Base-by-base conservation (phyloP, 2,113 vertebrate genomes). In the Odocoileus hemionus region DNA sequence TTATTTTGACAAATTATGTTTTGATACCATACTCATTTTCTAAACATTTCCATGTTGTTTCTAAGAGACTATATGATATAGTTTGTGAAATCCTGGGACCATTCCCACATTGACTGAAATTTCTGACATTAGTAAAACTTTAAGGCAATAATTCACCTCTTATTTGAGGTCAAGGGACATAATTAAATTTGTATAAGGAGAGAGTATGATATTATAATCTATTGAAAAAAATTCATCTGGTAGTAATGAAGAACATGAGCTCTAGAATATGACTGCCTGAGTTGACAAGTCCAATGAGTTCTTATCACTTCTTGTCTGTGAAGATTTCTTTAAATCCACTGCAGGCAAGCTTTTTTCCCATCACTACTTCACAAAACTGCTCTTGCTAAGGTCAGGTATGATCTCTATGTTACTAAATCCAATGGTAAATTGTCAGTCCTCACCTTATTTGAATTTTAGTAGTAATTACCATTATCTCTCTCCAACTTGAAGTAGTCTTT, bases 101-200 rank as follows among this genome's bases (percentile, higher is more conserved):
- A 95, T 33, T 43, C 50, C 8, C 36, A 78, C 67, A 85, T 9
- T 91, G 39, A 12, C 87, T 89, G 13, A 97, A 86, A 94, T 92
- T 95, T 94, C 70, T 14, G 89, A 33, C 21, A 90, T 47, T 67
- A 86, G 16, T 96, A 97, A 89, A 80, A 70, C 12, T 83, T 91
- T 25, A 95, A 89, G 64, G 84, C 64, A 94, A 91, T 76, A 19
- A 84, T 60, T 94, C 23, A 78, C 23, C 92, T 83, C 50, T 96
- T 89, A 78, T 70, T 84, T 94, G 58, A 74, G 30, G 12, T 12
- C 11, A 87, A 84, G 39, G 7, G 21, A 47, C 39, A 13, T 80
- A 96, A 14, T 21, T 61, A 79, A 87, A 58, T 82, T 54, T 64
- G 5, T 83, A 36, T 43, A 50, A 47, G 17, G 9, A 93, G 36